Percentiles rank a stretch among this genome's conserved stretches.
Conservation (phyloP, 1,140 invertebrate genomes). For the Magallana gigas region DNA sequence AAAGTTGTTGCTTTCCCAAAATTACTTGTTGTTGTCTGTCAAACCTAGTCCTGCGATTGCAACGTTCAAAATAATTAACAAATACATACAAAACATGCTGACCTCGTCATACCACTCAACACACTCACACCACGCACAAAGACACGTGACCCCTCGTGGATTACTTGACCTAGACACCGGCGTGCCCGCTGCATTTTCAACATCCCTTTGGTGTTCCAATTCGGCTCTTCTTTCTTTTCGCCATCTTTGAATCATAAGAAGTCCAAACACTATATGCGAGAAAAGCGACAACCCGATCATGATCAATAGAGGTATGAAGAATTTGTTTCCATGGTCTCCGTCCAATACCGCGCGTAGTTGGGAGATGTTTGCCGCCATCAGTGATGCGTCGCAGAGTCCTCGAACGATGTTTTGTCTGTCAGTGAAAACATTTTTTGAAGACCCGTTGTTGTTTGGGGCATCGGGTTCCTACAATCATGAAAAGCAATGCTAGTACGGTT, state of each 20-base stretch:
- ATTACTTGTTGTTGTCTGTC: no score
- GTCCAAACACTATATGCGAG: not conserved
- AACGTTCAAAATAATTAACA: not conserved
- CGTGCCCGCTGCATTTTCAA: no score
- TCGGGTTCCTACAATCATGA: not conserved
- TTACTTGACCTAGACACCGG: no score
- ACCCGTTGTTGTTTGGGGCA: not conserved
- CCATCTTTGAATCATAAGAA: conserved; percentile 18
- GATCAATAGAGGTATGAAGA: not conserved
- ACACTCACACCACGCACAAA: not conserved
- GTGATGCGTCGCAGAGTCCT: not conserved
- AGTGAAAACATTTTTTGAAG: not conserved
- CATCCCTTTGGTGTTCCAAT: not conserved
- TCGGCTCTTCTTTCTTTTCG: not conserved
- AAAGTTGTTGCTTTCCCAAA: no score
- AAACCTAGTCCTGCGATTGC: not conserved
- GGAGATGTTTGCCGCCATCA: conserved; percentile 5
- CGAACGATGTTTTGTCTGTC: conserved; percentile 12
- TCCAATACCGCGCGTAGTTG: conserved; percentile 9
- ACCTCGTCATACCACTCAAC: conserved; percentile 1
- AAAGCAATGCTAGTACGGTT: no score
- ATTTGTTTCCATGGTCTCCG: not conserved
- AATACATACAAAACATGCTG: not conserved
- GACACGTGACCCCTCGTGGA: no score
- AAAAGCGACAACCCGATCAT: not conserved